Conservation (phyloP, 2,888 invertebrate genomes). For the Papilio protenor region DNA sequence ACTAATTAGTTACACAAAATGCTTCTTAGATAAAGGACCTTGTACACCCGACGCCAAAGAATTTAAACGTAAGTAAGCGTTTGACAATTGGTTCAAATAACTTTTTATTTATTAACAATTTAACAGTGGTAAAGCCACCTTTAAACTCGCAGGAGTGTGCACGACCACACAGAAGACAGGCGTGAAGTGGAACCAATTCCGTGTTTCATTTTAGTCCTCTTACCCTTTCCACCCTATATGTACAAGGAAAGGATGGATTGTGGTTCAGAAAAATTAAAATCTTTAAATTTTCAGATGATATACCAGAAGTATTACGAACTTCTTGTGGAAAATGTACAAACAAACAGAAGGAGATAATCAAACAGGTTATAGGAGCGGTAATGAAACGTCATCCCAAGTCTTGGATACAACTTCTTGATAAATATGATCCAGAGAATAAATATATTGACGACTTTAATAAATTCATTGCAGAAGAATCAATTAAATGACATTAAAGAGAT, state of each 20-base stretch:
- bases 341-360: constrained; percentile 85
- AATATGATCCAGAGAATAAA: constrained; percentile 87
- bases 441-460: constrained; percentile 86
- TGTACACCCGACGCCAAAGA: constrained; percentile 90
- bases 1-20: constrained; percentile 87
- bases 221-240: too few species aligned
- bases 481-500: not conserved
- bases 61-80: constrained; percentile 85
- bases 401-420: constrained; percentile 87
- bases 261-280: not conserved
- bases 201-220: too few species aligned
- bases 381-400: constrained; percentile 86
- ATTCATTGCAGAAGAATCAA: constrained; percentile 61
- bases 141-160: too few species aligned
- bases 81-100: not conserved
- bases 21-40: constrained; percentile 86
- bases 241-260: not conserved
- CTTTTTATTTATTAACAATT: too few species aligned
- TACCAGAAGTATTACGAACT: constrained; percentile 88
- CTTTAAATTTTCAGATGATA: constrained; percentile 79
- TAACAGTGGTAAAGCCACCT: too few species aligned
- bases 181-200: too few species aligned
- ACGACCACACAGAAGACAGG: too few species aligned
- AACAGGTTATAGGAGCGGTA: constrained; percentile 86
- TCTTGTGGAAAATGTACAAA: constrained; percentile 88